Percentiles rank a stretch among this genome's conserved stretches.
phyloP scores from a whole-genome alignment of 2,113 vertebrate genomes.

The Trogon melanurus region DNA sequence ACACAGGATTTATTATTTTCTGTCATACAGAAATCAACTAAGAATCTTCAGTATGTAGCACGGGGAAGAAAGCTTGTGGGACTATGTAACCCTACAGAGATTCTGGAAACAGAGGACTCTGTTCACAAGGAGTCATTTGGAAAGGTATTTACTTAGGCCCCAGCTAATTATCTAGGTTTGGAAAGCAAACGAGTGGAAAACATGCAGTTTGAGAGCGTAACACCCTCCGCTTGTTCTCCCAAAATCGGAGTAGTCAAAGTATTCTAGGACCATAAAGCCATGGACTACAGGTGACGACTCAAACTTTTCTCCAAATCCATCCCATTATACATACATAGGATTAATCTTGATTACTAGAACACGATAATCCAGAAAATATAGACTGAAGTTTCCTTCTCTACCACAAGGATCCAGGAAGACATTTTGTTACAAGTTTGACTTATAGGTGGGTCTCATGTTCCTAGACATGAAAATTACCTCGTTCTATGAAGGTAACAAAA shows the following conservation, averaged over 20 bases:
- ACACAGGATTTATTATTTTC: conserved; percentile 54
- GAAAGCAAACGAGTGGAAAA: neutral
- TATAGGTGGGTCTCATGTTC: neutral
- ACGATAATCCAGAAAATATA: neutral
- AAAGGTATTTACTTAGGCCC: neutral
- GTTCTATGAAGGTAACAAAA: neutral
- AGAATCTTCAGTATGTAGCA: conserved; percentile 18
- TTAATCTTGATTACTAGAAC: neutral
- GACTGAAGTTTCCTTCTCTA: neutral
- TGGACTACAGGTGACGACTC: neutral
- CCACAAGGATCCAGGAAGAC: neutral
- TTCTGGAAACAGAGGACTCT: neutral
- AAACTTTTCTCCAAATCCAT: neutral
- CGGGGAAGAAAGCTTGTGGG: neutral
- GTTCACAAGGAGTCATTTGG: neutral
- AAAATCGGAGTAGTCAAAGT: neutral
- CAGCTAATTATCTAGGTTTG: neutral
- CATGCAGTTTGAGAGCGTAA: conserved; percentile 25
- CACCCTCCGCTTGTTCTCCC: neutral
- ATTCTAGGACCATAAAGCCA: neutral
- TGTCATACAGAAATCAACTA: conserved; percentile 42
- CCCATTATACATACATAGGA: neutral
- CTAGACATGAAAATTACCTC: neutral
- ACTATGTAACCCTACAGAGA: conserved; percentile 9
- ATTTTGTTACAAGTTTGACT: neutral